Conservation (phyloP, 2,797 vertebrate species). For the Gephyroberyx darwinii region DNA sequence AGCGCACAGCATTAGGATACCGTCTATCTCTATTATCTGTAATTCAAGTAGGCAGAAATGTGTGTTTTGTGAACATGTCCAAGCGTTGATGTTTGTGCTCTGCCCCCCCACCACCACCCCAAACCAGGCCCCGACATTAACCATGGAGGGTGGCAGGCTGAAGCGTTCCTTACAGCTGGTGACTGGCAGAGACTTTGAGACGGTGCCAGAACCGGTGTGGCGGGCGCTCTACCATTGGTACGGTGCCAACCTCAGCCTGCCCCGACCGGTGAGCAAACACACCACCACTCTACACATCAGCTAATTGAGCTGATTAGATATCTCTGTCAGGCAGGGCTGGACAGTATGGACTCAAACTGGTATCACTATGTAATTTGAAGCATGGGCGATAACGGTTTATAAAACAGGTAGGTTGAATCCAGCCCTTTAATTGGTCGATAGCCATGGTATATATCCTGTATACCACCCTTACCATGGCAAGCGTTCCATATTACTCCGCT, state of each 20-base stretch:
- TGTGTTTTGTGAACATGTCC: conserved; percentile 24
- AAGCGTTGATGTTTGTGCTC: conserved; percentile 22
- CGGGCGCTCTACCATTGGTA: conserved; percentile 99
- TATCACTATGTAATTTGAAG: too few relatives aligned
- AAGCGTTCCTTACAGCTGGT: conserved; percentile 86
- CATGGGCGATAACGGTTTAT: too few relatives aligned
- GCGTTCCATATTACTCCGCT: too few relatives aligned
- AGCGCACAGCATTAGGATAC: conserved; percentile 24
- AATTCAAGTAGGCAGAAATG: conserved; percentile 35
- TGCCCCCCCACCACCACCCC: conserved; percentile 16
- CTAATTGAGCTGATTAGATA: background rate
- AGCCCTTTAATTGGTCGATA: too few relatives aligned
- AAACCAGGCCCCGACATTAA: conserved; percentile 91
- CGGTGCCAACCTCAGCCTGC: conserved; percentile 95
- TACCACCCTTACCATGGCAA: too few relatives aligned
- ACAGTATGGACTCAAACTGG: too few relatives aligned
- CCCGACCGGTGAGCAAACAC: conserved; percentile 89
- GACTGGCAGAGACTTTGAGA: conserved; percentile 90
- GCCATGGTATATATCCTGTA: too few relatives aligned
- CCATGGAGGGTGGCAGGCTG: conserved; percentile 94
- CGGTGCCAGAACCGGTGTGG: conserved; percentile 97
- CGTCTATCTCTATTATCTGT: conserved; percentile 48
- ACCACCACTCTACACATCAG: background rate
- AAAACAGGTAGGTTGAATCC: too few relatives aligned
- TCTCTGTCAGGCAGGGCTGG: background rate